Evolutionary conservation across 1,140 invertebrate genomes (phyloP).

Genomic region (Bathynomus jamesi): DNA sequence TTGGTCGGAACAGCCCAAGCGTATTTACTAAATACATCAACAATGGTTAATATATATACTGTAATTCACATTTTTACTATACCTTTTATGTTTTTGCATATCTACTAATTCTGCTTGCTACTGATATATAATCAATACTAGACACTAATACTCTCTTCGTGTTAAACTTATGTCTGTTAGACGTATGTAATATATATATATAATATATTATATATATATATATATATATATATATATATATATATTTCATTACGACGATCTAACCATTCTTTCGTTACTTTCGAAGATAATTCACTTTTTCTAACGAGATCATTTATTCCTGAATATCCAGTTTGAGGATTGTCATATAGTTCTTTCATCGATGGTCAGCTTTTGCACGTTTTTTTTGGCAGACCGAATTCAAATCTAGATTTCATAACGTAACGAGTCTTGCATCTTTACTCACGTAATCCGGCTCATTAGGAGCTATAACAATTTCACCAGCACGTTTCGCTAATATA

Average conservation of each 20-base stretch:
- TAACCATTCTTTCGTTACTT: not conserved
- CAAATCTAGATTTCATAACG: not conserved
- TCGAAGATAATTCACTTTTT: no score
- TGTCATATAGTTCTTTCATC: not conserved
- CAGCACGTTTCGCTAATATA: not conserved
- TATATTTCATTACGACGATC: not conserved
- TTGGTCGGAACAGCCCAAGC: slow-evolving; percentile 46
- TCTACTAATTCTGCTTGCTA: slow-evolving; percentile 44
- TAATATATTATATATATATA: no score
- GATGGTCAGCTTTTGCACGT: not conserved
- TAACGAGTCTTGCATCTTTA: not conserved
- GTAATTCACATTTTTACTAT: slow-evolving; percentile 43
- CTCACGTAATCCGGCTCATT: not conserved
- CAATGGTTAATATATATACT: slow-evolving; percentile 47
- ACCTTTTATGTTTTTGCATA: slow-evolving; percentile 38
- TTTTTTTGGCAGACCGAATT: not conserved
- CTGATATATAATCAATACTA: slow-evolving; percentile 41
- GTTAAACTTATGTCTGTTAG: slow-evolving; percentile 33
- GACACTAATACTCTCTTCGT: slow-evolving; percentile 27
- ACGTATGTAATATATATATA: slow-evolving; percentile 11
- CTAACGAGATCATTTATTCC: no score
- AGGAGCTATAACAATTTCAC: not conserved
- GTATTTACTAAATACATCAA: slow-evolving; percentile 47
- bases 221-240: no score
- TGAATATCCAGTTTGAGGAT: not conserved